Conservation (phyloP, 1,140 invertebrate species). For the Brachionus angularis region DNA sequence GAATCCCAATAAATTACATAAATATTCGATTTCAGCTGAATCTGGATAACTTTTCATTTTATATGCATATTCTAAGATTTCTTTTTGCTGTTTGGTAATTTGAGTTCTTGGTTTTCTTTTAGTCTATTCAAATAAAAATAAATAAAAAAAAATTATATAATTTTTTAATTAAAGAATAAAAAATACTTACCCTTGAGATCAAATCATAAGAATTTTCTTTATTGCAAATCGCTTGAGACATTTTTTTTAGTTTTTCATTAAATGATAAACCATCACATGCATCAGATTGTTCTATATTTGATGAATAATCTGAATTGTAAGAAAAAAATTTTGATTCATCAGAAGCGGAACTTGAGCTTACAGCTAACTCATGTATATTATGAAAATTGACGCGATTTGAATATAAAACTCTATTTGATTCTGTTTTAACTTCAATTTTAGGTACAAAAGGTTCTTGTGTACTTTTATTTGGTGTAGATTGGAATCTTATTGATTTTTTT, state of each 20-base stretch:
- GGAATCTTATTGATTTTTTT: constrained; percentile 12
- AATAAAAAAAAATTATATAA: not conserved
- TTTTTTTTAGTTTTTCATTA: constrained; percentile 19
- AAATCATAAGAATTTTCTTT: constrained; percentile 35
- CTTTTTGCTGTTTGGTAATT: constrained; percentile 32
- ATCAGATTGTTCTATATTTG: not conserved
- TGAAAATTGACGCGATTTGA: constrained; percentile 31
- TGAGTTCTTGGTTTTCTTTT: constrained; percentile 40
- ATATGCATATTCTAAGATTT: constrained; percentile 39
- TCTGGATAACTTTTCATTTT: constrained; percentile 37
- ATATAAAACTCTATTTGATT: not conserved
- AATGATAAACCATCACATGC: not conserved
- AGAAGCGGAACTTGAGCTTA: not conserved
- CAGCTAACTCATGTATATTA: constrained; percentile 8
- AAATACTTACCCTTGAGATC: not conserved
- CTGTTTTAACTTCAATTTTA: not conserved
- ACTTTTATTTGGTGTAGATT: constrained; percentile 21
- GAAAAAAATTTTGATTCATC: not conserved
- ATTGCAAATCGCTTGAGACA: constrained; percentile 1
- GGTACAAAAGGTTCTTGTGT: not conserved
- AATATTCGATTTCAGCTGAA: constrained; percentile 37
- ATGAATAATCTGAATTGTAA: not conserved
- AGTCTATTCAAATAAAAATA: not conserved
- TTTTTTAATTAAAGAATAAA: not conserved
- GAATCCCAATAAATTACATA: constrained; percentile 31